Percentiles rank a stretch among this genome's conserved stretches.
Conservation (phyloP, 2,888 invertebrate genomes). For the Spicauda simplicius region DNA sequence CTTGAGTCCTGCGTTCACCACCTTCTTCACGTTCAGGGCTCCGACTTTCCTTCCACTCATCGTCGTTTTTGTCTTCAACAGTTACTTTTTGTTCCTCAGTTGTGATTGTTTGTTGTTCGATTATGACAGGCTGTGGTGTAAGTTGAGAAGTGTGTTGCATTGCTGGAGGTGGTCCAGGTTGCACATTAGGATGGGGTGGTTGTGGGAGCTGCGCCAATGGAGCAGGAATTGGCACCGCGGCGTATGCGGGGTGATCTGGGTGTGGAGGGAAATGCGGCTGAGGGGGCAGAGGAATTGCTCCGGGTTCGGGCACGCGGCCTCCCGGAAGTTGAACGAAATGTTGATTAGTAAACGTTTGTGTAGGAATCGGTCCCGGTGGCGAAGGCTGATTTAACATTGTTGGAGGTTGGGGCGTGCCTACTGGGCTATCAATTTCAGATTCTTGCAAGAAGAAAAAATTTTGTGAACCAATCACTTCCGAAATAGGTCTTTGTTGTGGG, state of each 20-base stretch:
- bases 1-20: constrained; percentile 66
- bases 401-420: constrained; percentile 81
- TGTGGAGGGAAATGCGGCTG: constrained; percentile 82
- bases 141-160: constrained; percentile 47
- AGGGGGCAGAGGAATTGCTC: constrained; percentile 84
- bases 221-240: constrained; percentile 61
- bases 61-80: constrained; percentile 57
- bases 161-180: constrained; percentile 46
- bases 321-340: constrained; percentile 86
- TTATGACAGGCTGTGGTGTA: constrained; percentile 46
- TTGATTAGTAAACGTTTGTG: constrained; percentile 94
- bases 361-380: constrained; percentile 85
- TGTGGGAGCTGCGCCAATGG: constrained; percentile 51
- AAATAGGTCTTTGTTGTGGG: constrained; percentile 86
- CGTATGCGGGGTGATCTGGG: constrained; percentile 83
- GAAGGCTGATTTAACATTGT: constrained; percentile 72
- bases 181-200: constrained; percentile 51
- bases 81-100: constrained; percentile 51
- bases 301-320: constrained; percentile 78
- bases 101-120: constrained; percentile 41
- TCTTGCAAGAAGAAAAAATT: constrained; percentile 95
- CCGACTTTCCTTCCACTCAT: constrained; percentile 64
- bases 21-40: constrained; percentile 70
- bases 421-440: constrained; percentile 93
- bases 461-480: constrained; percentile 90